Evolutionary conservation across 2,888 invertebrate genomes (phyloP).

Genomic region (Eurytoma adleriae): DNA sequence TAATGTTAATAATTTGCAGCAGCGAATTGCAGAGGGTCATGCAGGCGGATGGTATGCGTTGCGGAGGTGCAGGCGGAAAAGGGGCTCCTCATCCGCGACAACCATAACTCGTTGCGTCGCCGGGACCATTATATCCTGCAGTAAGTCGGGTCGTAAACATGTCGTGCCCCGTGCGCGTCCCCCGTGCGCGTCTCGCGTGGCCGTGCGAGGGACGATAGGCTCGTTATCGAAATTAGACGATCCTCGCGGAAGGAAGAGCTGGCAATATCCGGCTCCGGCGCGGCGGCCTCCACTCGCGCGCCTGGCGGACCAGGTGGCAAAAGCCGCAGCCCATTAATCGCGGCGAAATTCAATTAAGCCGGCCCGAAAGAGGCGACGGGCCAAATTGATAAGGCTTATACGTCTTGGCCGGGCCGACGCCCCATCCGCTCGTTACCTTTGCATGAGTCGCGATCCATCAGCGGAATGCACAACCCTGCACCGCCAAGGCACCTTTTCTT

Average conservation of each 20-base stretch:
- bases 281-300: not conserved
- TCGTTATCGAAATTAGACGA: slow-evolving; percentile 52
- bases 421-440: slow-evolving; percentile 30
- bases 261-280: slow-evolving; percentile 20
- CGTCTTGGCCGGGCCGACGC: slow-evolving; percentile 14
- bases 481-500: not conserved
- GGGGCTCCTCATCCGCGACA: not conserved
- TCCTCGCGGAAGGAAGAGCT: slow-evolving; percentile 8
- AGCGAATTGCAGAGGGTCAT: no score
- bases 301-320: slow-evolving; percentile 53
- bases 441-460: slow-evolving; percentile 34
- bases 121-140: slow-evolving; percentile 5
- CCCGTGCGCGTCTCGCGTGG: no score
- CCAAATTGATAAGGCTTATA: slow-evolving; percentile 46
- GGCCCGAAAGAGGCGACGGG: slow-evolving; percentile 11
- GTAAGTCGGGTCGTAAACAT: slow-evolving; percentile 9
- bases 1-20: no score
- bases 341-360: slow-evolving; percentile 68
- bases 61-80: no score
- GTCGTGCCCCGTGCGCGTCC: not conserved
- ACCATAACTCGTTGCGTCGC: slow-evolving; percentile 1
- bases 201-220: not conserved
- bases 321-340: slow-evolving; percentile 67
- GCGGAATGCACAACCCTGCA: not conserved
- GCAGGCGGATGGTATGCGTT: no score